Base-by-base conservation (phyloP, 2,113 vertebrate species). In the Penelope pileata region DNA sequence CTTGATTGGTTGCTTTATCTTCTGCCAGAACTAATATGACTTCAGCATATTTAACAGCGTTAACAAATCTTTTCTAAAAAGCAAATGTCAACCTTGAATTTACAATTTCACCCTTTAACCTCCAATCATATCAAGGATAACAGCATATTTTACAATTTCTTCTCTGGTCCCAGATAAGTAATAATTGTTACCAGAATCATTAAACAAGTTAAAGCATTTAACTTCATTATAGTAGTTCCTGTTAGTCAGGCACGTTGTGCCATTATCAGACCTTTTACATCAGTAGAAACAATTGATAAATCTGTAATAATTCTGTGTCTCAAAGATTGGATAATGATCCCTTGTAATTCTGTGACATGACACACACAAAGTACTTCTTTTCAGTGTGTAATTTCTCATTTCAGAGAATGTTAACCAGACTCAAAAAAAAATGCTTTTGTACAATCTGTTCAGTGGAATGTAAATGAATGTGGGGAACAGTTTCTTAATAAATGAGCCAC, bases 221-320 rank as follows among this genome's bases (percentile, higher is more conserved):
- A 87, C 96, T 97, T 97, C 79, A 97, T 97, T 97, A 90, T 69
- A 93, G 67, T 70, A 79, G 60, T 86, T 96, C 66, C 93, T 92
- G 48, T 95, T 96, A 94, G 88, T 78, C 63, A 93, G 60, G 88
- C 92, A 93, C 67, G 11, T 94, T 9, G 22, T 82, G 86, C 93
- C 73, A 83, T 95, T 96, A 94, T 85, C 47, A 91, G 92, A 86
- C 54, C 67, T 94, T 97, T 96, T 96, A 86, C 88, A 93, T 95
- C 54, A 86, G 67, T 88, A 94, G 86, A 97, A 96, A 97, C 90
- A 95, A 97, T 96, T 96, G 93, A 98, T 94, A 90, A 86, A 91
- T 93, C 96, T 86, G 96, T 87, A 97, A 92, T 96, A 96, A 96
- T 94, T 95, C 83, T 84, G 78, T 82, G 77, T 96, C 62, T 88